Evolutionary conservation across 2,888 invertebrate genomes (phyloP), one percentile per base, ranked within the genome.

Genomic region (Calephelis perditalis): DNA sequence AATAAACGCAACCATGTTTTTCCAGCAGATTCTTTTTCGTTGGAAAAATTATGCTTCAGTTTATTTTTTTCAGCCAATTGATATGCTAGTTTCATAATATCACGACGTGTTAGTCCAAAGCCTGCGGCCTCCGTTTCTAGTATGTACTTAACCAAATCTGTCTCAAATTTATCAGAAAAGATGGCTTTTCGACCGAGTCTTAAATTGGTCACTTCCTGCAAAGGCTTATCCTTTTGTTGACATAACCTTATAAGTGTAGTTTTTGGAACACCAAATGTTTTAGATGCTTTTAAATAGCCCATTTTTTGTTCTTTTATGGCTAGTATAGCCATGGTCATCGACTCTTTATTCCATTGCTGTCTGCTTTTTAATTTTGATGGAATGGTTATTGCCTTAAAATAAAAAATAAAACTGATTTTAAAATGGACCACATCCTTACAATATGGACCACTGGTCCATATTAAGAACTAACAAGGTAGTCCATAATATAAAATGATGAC

Each of bases 191-290:
- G 59, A 44, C 52, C 44, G 45, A 57, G 52, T 61, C 52, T 61
- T 43, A 52, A 35, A 44, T 57, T 61, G 8, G 57, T 54, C 46
- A 60, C 60, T 56, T 49, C 56, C 26, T 47, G 56, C 49, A 56
- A 49, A 57, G 60, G 47, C 46, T 60, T 56, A 36, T 60, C 49
- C 58, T 59, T 49, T 52, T 56, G 56, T 62, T 62, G 59, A 11
- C 57, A 62, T 52, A 59, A 62, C 40, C 57, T 59, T 62, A 62
- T 62, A 59, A 62, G 62, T 57, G 59, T 59, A 52, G 59, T 62
- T 62, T 62, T 62, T 35, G 59, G 52, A 59, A 59, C 61, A 37
- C 61, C 46, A 55, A 58, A 60, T 54, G 57, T 60, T 60, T 60
- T 62, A 1, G 60, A 60, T 57, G 62, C 62, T 62, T 62, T 59